Conservation (phyloP, 1,140 invertebrate species). For the Chironomus tepperi region DNA sequence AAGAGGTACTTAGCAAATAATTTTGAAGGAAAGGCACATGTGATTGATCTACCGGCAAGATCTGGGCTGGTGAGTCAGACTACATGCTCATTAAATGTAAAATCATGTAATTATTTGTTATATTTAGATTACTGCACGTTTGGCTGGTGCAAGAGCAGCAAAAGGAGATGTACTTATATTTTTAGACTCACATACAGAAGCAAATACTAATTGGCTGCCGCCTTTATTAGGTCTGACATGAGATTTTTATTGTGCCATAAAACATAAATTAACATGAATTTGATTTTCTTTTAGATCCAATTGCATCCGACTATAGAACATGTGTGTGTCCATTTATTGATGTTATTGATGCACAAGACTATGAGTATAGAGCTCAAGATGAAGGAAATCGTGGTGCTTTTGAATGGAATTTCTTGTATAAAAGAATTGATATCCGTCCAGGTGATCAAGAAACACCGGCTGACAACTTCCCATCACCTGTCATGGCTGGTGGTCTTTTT, state of each 20-base stretch:
- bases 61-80: constrained; percentile 83
- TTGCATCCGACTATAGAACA: constrained; percentile 54
- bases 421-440: constrained; percentile 52
- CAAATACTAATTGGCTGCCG: constrained; percentile 91
- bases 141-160: constrained; percentile 42
- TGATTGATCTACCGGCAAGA: constrained; percentile 61
- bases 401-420: constrained; percentile 76
- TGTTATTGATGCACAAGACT: constrained; percentile 67
- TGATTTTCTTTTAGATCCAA: constrained; percentile 46
- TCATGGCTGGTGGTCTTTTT: constrained; percentile 69
- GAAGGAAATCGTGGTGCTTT: constrained; percentile 70
- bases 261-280: neutral
- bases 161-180: constrained; percentile 82
- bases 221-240: constrained; percentile 55
- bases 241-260: neutral
- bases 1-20: constrained; percentile 65
- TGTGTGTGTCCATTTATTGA: constrained; percentile 76
- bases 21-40: constrained; percentile 61
- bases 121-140: neutral
- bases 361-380: constrained; percentile 67
- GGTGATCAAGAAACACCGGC: constrained; percentile 1
- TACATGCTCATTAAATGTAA: constrained; percentile 65
- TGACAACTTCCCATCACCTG: neutral
- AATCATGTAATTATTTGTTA: neutral
- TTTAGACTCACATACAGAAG: constrained; percentile 90